Evolutionary conservation across 2,113 vertebrate species (phyloP).

Genomic region (Heptranchias perlo): DNA sequence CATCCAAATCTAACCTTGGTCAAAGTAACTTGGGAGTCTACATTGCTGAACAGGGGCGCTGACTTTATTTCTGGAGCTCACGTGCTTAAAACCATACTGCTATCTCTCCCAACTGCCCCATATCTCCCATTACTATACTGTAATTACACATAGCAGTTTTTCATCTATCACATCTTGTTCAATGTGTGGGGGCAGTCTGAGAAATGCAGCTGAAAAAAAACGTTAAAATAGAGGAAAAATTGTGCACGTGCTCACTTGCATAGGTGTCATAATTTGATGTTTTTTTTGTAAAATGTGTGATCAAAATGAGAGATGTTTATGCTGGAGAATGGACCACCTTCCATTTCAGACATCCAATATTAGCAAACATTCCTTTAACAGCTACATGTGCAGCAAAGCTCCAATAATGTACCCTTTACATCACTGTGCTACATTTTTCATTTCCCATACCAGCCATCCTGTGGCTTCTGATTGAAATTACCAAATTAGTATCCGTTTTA

Average conservation of each 20-base stretch:
- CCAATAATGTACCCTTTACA: background rate
- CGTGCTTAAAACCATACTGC: background rate
- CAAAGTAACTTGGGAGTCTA: no score
- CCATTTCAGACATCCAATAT: background rate
- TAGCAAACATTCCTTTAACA: background rate
- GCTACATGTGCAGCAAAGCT: no score
- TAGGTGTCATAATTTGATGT: background rate
- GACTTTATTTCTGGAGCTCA: background rate
- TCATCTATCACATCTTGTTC: background rate
- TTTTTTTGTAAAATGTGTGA: background rate
- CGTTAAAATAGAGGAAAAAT: no score
- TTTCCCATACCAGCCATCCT: background rate
- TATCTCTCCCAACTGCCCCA: no score
- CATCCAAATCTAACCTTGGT: background rate
- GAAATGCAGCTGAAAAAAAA: background rate
- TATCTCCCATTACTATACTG: background rate
- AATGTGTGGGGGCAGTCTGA: background rate
- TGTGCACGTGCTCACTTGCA: no score
- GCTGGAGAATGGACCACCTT: background rate
- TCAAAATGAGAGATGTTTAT: background rate
- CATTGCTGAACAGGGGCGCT: no score
- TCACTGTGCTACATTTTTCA: background rate
- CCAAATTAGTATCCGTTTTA: no score
- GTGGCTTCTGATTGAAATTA: background rate
- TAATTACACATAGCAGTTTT: background rate